Evolutionary conservation across 2,113 vertebrate genomes (phyloP).

Genomic region (Psettodes erumei): DNA sequence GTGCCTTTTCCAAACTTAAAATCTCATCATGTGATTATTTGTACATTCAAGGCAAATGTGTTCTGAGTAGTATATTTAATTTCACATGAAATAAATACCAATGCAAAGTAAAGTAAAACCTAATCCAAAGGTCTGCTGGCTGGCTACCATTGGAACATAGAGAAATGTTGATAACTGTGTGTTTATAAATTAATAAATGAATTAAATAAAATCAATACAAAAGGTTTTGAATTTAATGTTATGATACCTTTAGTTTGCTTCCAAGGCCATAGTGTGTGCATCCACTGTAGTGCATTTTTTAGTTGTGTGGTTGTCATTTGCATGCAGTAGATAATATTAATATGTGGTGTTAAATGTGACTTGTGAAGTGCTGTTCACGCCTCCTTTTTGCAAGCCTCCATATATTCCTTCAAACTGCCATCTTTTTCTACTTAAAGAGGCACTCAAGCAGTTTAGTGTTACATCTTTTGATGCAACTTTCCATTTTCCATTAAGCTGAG

Average conservation of each 20-base stretch:
- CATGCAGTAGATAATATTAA: too few relatives aligned
- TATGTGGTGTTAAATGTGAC: background rate
- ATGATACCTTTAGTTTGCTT: too few relatives aligned
- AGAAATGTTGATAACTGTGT: too few relatives aligned
- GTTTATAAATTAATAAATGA: slow-evolving; percentile 7
- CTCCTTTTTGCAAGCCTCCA: background rate
- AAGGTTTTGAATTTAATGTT: too few relatives aligned
- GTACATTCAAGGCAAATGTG: slow-evolving; percentile 12
- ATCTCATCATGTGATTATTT: background rate
- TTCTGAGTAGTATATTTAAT: background rate
- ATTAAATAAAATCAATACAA: background rate
- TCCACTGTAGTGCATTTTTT: too few relatives aligned
- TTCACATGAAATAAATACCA: slow-evolving; percentile 3
- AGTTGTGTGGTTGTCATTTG: too few relatives aligned
- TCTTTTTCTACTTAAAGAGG: background rate
- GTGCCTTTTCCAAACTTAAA: slow-evolving; percentile 21
- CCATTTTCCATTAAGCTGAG: background rate
- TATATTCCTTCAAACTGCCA: background rate
- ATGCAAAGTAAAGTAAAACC: slow-evolving; percentile 4
- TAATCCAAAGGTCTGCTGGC: background rate
- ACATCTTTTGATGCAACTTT: too few relatives aligned
- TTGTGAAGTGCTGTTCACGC: background rate
- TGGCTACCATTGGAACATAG: background rate
- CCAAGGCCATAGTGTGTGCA: background rate
- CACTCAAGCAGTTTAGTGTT: background rate